Percentiles rank a stretch among this genome's conserved stretches.
These are phyloP conservation scores for Melieria picta DNA, from an alignment of 2,888 invertebrate species.

Conservation along the genomic window DNA sequence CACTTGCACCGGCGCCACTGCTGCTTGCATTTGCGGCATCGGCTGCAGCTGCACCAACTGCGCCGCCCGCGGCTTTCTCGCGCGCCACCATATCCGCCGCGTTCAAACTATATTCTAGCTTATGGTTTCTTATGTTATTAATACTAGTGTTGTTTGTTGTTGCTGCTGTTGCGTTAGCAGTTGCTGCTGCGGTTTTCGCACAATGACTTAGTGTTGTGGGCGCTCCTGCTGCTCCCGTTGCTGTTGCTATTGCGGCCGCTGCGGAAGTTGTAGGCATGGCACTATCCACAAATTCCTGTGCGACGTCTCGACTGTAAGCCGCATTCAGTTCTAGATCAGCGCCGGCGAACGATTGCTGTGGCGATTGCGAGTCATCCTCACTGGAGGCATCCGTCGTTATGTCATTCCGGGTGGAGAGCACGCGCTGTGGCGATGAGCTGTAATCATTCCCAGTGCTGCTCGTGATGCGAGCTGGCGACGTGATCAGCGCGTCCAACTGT, in stretches of 20 bases:
- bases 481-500: constrained; percentile 43
- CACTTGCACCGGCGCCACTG: constrained; percentile 19
- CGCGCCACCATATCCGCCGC: constrained; percentile 33
- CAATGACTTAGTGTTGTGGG: constrained; percentile 32
- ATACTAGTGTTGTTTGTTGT: constrained; percentile 38
- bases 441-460: constrained; percentile 62
- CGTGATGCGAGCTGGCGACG: constrained; percentile 59
- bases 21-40: constrained; percentile 24
- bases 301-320: constrained; percentile 29
- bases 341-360: constrained; percentile 34
- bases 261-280: constrained; percentile 42
- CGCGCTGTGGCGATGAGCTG: constrained; percentile 46
- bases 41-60: constrained; percentile 34
- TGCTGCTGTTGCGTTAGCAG: constrained; percentile 13
- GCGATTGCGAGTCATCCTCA: constrained; percentile 38
- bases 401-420: constrained; percentile 27
- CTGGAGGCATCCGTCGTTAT: constrained; percentile 37
- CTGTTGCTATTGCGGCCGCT: constrained; percentile 44
- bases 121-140: constrained; percentile 43
- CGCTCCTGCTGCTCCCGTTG: constrained; percentile 40
- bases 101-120: constrained; percentile 28
- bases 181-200: constrained; percentile 9
- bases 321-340: constrained; percentile 7
- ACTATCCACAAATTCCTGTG: constrained; percentile 30
- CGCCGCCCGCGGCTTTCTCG: constrained; percentile 41